A percentile compares a stretch with the other conserved stretches of the same genome.
Evolutionary conservation across 2,888 invertebrate species (phyloP).

Genomic region (Sipha maydis): DNA sequence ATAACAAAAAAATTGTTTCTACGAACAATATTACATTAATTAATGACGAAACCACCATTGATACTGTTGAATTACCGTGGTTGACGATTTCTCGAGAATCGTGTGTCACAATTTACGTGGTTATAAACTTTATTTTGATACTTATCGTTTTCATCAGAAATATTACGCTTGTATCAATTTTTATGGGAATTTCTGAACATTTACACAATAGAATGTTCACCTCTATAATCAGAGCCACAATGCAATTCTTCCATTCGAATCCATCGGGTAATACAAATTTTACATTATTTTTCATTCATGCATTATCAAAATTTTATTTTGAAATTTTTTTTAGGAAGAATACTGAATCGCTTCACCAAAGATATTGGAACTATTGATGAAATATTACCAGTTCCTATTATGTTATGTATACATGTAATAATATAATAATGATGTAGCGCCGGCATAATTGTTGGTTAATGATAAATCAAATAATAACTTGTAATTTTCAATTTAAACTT

Average conservation of each 20-base stretch:
- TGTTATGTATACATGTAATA: constrained; percentile 70
- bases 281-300: not conserved
- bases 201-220: constrained; percentile 87
- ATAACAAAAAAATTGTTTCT: not conserved
- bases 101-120: constrained; percentile 73
- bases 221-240: constrained; percentile 82
- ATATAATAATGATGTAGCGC: not conserved
- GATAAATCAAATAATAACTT: not conserved
- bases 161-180: constrained; percentile 77
- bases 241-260: constrained; percentile 89
- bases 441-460: not conserved
- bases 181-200: constrained; percentile 80
- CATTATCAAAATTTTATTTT: not conserved
- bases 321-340: constrained; percentile 72
- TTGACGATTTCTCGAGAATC: constrained; percentile 36
- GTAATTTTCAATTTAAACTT: constrained; percentile 73
- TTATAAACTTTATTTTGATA: constrained; percentile 70
- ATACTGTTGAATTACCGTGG: not conserved
- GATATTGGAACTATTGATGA: constrained; percentile 81
- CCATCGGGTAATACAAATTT: constrained; percentile 73
- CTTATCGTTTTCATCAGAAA: constrained; percentile 73
- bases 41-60: not conserved
- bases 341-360: constrained; percentile 89
- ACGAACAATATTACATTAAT: not conserved
- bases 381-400: constrained; percentile 72